phyloP scores from a whole-genome alignment of 1,140 invertebrate genomes.

The Calephelis virginiensis region DNA sequence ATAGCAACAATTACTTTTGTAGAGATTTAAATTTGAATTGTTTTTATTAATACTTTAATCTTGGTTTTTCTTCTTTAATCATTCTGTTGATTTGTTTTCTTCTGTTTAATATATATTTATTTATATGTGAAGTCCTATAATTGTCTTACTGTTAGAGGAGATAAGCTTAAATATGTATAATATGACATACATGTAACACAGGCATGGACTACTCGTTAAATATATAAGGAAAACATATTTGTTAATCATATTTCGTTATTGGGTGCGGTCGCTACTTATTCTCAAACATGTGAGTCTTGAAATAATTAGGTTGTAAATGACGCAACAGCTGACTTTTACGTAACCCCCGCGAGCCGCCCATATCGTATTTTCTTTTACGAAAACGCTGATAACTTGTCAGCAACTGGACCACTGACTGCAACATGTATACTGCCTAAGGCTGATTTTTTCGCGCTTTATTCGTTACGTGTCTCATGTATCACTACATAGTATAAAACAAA shows the following conservation, averaged over 20 bases:
- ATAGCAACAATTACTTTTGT: too few relatives aligned
- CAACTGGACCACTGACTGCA: not conserved
- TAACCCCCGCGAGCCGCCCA: not conserved
- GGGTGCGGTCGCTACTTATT: conserved; percentile 12
- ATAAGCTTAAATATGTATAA: too few relatives aligned
- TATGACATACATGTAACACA: too few relatives aligned
- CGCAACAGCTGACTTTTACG: conserved; percentile 5
- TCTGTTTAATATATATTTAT: too few relatives aligned
- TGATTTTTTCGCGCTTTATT: not conserved
- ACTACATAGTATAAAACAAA: too few relatives aligned
- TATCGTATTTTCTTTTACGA: conserved; percentile 10
- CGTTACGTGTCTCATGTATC: not conserved
- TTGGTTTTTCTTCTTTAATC: too few relatives aligned
- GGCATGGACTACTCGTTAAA: not conserved
- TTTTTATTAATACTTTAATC: too few relatives aligned
- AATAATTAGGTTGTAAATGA: conserved; percentile 13
- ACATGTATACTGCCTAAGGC: not conserved
- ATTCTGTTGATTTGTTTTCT: too few relatives aligned
- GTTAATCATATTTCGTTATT: conserved; percentile 1
- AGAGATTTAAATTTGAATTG: too few relatives aligned
- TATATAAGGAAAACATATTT: not conserved
- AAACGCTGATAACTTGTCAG: not conserved
- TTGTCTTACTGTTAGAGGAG: too few relatives aligned
- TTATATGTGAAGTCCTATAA: too few relatives aligned
- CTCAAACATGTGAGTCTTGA: conserved; percentile 10